Conservation (phyloP, 2,797 vertebrate species). For the Rhinella marina region DNA sequence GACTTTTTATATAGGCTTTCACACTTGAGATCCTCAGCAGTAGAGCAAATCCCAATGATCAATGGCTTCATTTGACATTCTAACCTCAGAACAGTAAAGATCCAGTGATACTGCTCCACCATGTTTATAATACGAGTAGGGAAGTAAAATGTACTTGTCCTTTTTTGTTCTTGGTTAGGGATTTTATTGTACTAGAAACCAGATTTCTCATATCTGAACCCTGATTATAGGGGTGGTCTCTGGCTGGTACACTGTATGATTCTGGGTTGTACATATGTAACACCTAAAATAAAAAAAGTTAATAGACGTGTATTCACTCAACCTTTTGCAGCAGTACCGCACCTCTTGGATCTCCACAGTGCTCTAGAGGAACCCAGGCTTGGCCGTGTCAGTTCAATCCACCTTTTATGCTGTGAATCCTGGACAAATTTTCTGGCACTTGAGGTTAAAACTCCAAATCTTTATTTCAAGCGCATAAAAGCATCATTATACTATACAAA, state of each 20-base stretch:
- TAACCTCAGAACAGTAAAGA: constrained; percentile 22
- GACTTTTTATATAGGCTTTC: constrained; percentile 48
- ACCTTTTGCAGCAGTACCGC: too few species aligned
- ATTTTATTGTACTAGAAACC: background rate
- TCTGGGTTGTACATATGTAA: background rate
- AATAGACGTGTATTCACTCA: too few species aligned
- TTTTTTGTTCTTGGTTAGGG: background rate
- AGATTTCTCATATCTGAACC: background rate
- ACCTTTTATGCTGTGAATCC: too few species aligned
- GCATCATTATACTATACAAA: too few species aligned
- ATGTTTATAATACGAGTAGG: background rate
- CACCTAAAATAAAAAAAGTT: too few species aligned
- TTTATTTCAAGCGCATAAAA: too few species aligned
- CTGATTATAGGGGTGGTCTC: background rate
- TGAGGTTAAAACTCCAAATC: too few species aligned
- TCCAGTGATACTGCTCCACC: background rate
- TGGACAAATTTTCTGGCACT: too few species aligned
- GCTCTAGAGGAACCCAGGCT: too few species aligned
- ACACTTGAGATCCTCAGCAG: constrained; percentile 44
- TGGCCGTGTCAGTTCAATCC: too few species aligned
- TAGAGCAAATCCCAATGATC: constrained; percentile 33
- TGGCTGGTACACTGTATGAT: background rate
- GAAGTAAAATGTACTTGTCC: background rate
- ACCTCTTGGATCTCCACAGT: too few species aligned
- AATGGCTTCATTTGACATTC: constrained; percentile 34